Conservation (phyloP, 2,888 invertebrate species). For the Arctia plantaginis region DNA sequence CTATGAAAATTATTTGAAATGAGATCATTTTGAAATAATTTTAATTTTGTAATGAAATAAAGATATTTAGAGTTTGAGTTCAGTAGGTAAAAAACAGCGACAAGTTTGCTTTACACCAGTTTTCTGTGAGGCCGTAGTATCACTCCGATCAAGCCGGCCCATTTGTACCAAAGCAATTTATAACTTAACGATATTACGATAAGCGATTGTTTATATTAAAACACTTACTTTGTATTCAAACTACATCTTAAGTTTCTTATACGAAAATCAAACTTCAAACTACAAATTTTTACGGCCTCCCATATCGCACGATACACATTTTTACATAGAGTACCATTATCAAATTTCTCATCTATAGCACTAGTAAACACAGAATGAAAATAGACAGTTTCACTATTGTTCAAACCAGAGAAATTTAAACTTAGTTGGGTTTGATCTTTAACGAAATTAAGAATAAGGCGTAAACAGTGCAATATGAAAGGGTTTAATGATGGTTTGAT, state of each 20-base stretch:
- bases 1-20: too few species aligned
- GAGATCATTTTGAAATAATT: too few species aligned
- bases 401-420: conserved; percentile 43
- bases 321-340: neutral
- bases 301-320: conserved; percentile 39
- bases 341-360: neutral
- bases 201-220: neutral
- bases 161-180: too few species aligned
- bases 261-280: conserved; percentile 39
- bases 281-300: conserved; percentile 53
- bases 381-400: neutral
- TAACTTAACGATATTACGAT: too few species aligned
- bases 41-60: too few species aligned
- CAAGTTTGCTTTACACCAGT: too few species aligned
- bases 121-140: too few species aligned
- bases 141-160: too few species aligned
- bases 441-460: conserved; percentile 59
- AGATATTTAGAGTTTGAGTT: too few species aligned
- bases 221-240: conserved; percentile 21
- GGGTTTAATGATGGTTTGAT: conserved; percentile 13
- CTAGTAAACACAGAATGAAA: conserved; percentile 9
- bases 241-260: conserved; percentile 3
- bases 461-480: conserved; percentile 57
- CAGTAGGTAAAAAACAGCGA: too few species aligned
- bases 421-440: conserved; percentile 48